phyloP scores from a whole-genome alignment of 2,888 invertebrate species.

The Hypena proboscidalis region DNA sequence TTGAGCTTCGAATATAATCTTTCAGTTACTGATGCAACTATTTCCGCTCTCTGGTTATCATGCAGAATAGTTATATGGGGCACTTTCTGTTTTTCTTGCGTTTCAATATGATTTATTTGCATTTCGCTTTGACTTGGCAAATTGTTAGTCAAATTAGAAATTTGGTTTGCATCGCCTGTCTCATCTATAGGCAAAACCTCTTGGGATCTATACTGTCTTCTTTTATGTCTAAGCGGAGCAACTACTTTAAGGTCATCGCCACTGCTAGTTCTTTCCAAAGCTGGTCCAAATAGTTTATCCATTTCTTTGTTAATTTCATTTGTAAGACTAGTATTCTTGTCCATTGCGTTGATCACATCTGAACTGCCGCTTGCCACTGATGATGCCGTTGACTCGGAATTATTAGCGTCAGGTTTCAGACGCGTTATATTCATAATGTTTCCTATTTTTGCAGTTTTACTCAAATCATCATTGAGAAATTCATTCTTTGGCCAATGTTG shows the following conservation, averaged over 20 bases:
- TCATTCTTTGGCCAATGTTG: conserved; percentile 59
- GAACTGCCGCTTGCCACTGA: conserved; percentile 69
- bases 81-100: conserved; percentile 47
- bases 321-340: conserved; percentile 59
- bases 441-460: conserved; percentile 63
- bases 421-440: conserved; percentile 67
- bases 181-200: conserved; percentile 69
- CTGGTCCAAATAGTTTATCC: conserved; percentile 71
- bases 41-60: conserved; percentile 86
- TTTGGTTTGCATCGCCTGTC: conserved; percentile 36
- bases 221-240: conserved; percentile 69
- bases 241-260: conserved; percentile 72
- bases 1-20: conserved; percentile 86
- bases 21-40: conserved; percentile 89
- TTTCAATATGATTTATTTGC: conserved; percentile 46
- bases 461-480: conserved; percentile 19
- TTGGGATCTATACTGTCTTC: conserved; percentile 77
- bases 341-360: conserved; percentile 63
- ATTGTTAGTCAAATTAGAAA: conserved; percentile 39
- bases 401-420: conserved; percentile 58
- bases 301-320: conserved; percentile 73
- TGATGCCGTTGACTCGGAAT: conserved; percentile 64
- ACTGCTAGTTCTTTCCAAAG: conserved; percentile 75
- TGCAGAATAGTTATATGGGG: conserved; percentile 64
- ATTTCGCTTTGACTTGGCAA: conserved; percentile 54